phyloP scores from a whole-genome alignment of 92 coral and sea anemone species.

The Isaurus tuberculatus region DNA sequence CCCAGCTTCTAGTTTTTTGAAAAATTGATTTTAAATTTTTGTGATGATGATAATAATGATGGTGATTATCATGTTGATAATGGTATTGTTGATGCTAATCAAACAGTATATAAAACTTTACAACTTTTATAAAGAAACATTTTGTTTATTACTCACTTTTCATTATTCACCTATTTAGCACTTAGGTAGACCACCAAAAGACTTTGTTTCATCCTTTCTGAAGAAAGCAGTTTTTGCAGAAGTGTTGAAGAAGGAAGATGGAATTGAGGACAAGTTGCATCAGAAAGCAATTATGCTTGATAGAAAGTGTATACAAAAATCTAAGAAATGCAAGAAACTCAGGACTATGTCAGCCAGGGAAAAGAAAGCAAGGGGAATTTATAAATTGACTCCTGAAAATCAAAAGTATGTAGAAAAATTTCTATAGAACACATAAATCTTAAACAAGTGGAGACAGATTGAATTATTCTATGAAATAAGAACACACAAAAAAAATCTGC shows the following conservation, averaged over 20 bases:
- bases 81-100: too few species aligned
- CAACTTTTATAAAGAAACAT: too few species aligned
- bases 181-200: constrained; percentile 77
- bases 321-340: constrained; percentile 62
- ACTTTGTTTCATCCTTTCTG: constrained; percentile 76
- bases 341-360: constrained; percentile 85
- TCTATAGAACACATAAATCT: background rate
- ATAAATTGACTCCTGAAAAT: constrained; percentile 74
- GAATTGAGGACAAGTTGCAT: constrained; percentile 50
- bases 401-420: constrained; percentile 65
- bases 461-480: too few species aligned
- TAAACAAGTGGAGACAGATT: background rate
- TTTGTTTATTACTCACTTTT: too few species aligned
- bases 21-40: too few species aligned
- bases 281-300: constrained; percentile 85
- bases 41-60: too few species aligned
- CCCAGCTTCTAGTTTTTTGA: too few species aligned
- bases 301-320: constrained; percentile 36
- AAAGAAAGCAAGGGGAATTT: constrained; percentile 72
- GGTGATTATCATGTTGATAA: too few species aligned
- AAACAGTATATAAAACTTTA: too few species aligned
- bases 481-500: too few species aligned
- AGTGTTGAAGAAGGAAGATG: constrained; percentile 33
- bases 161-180: constrained; percentile 53
- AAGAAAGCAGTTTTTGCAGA: constrained; percentile 54